phyloP scores from a whole-genome alignment of 2,888 invertebrate species.

The Sabatieria punctata region DNA sequence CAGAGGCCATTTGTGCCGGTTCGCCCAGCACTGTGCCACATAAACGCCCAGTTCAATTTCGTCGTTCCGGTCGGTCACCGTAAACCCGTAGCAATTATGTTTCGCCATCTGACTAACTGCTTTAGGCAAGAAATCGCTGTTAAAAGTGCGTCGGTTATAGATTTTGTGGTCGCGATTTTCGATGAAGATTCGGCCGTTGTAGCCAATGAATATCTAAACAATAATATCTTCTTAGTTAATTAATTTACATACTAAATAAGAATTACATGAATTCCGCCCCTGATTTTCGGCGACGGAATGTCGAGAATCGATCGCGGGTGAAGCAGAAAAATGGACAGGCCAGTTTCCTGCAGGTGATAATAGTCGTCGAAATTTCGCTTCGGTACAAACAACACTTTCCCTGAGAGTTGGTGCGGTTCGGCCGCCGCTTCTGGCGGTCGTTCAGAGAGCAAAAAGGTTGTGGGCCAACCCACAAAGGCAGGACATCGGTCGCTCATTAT shows the following conservation, averaged over 20 bases:
- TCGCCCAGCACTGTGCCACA: neutral
- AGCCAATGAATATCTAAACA: conserved; percentile 2
- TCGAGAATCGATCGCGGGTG: neutral
- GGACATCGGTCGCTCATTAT: neutral
- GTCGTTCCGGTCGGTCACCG: neutral
- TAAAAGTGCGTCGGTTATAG: too few species aligned
- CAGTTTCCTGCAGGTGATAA: neutral
- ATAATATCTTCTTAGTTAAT: too few species aligned
- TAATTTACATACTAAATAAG: too few species aligned
- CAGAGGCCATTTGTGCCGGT: neutral
- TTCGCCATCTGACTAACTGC: neutral
- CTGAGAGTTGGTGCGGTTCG: neutral
- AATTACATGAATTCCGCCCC: neutral
- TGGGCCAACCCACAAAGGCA: conserved; percentile 1
- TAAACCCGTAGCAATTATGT: conserved; percentile 1
- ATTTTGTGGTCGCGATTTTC: too few species aligned
- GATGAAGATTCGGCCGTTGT: neutral
- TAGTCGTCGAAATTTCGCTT: too few species aligned
- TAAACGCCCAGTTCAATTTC: neutral
- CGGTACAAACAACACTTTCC: neutral
- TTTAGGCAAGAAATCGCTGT: neutral
- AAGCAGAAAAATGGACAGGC: neutral
- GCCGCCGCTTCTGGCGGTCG: neutral
- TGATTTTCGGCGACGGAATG: neutral
- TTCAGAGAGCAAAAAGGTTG: neutral